Evolutionary conservation across 2,113 vertebrate species (phyloP).

Genomic region (Austrofundulus limnaeus): DNA sequence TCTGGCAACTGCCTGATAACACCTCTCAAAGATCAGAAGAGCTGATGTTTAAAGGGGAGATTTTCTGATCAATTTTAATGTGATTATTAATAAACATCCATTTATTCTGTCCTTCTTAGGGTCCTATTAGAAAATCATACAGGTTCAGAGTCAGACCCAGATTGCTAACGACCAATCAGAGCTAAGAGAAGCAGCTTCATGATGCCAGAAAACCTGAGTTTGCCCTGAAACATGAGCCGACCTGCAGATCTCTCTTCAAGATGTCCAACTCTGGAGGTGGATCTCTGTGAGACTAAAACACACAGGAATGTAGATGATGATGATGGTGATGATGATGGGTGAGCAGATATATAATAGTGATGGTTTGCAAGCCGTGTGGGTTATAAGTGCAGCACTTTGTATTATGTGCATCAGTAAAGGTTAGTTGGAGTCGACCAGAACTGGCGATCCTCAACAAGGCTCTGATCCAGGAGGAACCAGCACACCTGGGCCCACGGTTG

Average conservation of each 20-base stretch:
- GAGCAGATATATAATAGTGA: conserved; percentile 7
- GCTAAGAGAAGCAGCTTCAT: conserved; percentile 16
- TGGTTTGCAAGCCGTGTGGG: conserved; percentile 43
- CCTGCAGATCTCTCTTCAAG: background rate
- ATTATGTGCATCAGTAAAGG: conserved; percentile 31
- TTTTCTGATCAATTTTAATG: too few species aligned
- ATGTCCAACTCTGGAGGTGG: conserved; percentile 4
- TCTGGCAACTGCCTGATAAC: too few species aligned
- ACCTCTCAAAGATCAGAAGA: too few species aligned
- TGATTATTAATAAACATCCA: too few species aligned
- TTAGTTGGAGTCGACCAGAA: conserved; percentile 41
- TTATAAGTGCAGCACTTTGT: conserved; percentile 50
- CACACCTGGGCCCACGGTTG: conserved; percentile 11
- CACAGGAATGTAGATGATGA: conserved; percentile 11
- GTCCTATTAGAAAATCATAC: too few species aligned
- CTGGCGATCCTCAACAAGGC: conserved; percentile 2
- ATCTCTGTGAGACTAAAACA: background rate
- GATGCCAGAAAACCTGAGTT: conserved; percentile 2
- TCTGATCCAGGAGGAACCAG: conserved; percentile 15
- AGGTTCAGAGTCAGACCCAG: background rate
- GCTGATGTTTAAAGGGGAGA: too few species aligned
- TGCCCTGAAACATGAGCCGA: background rate
- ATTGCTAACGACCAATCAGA: background rate
- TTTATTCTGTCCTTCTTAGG: too few species aligned
- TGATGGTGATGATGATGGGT: background rate